Conservation (phyloP, 2,113 vertebrate genomes). For the Upupa epops region DNA sequence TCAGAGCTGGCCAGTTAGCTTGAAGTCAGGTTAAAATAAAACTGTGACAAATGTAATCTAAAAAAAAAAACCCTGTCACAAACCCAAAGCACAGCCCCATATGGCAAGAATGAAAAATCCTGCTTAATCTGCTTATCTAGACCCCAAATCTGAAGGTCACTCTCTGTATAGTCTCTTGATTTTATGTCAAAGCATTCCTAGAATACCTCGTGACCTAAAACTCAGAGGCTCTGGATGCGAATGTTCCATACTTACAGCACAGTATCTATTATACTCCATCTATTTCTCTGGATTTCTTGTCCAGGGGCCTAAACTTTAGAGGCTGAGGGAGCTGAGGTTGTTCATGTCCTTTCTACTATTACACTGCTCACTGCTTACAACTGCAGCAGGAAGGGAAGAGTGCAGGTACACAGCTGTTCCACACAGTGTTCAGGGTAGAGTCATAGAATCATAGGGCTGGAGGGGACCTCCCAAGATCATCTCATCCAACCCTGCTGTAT, state of each 20-base stretch:
- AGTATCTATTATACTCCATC: not conserved
- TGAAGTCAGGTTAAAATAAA: not conserved
- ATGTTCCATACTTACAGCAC: not conserved
- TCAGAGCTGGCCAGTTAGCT: not conserved
- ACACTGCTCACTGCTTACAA: no score
- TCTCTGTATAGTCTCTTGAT: not conserved
- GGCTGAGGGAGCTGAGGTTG: not conserved
- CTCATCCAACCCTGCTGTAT: no score
- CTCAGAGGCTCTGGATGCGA: not conserved
- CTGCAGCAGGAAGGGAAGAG: no score
- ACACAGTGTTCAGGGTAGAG: no score
- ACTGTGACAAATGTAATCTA: not conserved
- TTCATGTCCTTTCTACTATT: no score
- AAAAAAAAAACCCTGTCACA: not conserved
- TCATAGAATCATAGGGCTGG: no score
- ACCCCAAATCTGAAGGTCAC: not conserved
- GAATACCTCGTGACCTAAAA: not conserved
- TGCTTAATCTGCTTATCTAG: not conserved
- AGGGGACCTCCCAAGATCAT: no score
- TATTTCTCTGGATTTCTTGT: not conserved
- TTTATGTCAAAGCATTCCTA: not conserved
- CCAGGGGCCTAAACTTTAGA: not conserved
- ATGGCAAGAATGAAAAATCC: not conserved
- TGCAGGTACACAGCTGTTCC: no score
- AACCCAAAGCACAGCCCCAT: not conserved